Conservation (phyloP, 2,888 invertebrate genomes). For the Phyllotreta striolata region DNA sequence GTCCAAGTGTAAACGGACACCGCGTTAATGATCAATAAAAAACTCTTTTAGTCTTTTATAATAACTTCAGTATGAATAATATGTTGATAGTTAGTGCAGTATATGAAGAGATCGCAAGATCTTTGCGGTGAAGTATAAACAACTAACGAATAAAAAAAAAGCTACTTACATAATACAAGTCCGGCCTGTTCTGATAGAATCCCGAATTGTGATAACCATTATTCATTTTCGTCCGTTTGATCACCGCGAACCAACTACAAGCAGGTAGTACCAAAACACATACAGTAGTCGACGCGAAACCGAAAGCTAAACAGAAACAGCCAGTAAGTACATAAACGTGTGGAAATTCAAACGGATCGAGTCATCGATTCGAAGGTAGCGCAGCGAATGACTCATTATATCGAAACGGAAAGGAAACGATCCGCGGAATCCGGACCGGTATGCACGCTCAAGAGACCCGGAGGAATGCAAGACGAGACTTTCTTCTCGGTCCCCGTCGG, state of each 20-base stretch:
- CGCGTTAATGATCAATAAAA: no score
- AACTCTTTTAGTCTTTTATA: no score
- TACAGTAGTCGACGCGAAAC: conserved; percentile 25
- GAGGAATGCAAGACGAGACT: conserved; percentile 28
- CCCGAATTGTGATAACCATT: conserved; percentile 50
- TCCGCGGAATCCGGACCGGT: conserved; percentile 40
- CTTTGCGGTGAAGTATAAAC: no score
- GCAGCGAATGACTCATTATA: conserved; percentile 39
- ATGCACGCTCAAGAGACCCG: conserved; percentile 37
- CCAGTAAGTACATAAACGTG: conserved; percentile 27
- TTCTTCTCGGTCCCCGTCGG: conserved; percentile 11
- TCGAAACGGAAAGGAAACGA: conserved; percentile 32
- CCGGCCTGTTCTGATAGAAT: conserved; percentile 49
- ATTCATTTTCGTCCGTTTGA: conserved; percentile 48
- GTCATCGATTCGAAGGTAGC: conserved; percentile 39
- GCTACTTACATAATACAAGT: conserved; percentile 55
- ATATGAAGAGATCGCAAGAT: conserved; percentile 15
- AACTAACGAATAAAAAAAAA: no score
- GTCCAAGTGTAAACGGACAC: no score
- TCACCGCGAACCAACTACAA: conserved; percentile 30
- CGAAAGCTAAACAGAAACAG: conserved; percentile 19
- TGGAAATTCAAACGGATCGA: conserved; percentile 28
- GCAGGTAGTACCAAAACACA: conserved; percentile 24
- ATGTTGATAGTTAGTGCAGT: no score
- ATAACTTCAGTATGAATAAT: no score